These are phyloP conservation scores for Copidosoma floridanum DNA, from an alignment of 1,140 invertebrate species.

Conservation along the genomic window DNA sequence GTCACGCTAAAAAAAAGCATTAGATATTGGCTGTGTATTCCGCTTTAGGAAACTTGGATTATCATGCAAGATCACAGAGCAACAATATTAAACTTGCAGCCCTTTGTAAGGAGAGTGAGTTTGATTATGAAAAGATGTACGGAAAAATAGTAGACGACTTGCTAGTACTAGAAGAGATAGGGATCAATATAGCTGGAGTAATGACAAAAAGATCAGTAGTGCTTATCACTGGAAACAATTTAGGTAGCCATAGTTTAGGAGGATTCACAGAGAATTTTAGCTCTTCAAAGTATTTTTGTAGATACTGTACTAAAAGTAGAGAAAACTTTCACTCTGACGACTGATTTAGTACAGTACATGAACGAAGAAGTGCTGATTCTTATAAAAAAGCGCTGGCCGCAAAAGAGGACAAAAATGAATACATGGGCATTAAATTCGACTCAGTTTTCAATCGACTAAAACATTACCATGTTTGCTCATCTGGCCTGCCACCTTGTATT, in stretches of 20 bases:
- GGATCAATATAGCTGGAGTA: conserved; percentile 27
- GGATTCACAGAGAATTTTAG: conserved; percentile 38
- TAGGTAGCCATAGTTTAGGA: conserved; percentile 35
- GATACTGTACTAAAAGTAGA: conserved; percentile 28
- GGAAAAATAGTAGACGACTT: conserved; percentile 40
- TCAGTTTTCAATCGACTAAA: conserved; percentile 15
- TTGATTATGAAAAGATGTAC: conserved; percentile 34
- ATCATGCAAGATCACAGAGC: conserved; percentile 21
- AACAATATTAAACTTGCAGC: conserved; percentile 41
- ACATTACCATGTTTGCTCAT: background rate
- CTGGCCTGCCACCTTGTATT: background rate
- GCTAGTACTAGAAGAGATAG: conserved; percentile 34
- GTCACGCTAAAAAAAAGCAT: conserved; percentile 38
- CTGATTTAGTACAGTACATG: conserved; percentile 1
- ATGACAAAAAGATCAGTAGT: conserved; percentile 34
- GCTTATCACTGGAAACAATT: conserved; percentile 40
- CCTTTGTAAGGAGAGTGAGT: conserved; percentile 39
- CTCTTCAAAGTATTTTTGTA: conserved; percentile 29
- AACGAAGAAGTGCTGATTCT: background rate
- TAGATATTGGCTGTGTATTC: conserved; percentile 43
- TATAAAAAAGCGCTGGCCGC: conserved; percentile 4
- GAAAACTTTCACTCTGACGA: conserved; percentile 26
- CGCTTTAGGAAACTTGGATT: conserved; percentile 35
- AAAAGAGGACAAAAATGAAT: conserved; percentile 3
- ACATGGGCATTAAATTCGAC: conserved; percentile 3